Evolutionary conservation across 2,888 invertebrate species (phyloP).

Genomic region (Buathra laborator): DNA sequence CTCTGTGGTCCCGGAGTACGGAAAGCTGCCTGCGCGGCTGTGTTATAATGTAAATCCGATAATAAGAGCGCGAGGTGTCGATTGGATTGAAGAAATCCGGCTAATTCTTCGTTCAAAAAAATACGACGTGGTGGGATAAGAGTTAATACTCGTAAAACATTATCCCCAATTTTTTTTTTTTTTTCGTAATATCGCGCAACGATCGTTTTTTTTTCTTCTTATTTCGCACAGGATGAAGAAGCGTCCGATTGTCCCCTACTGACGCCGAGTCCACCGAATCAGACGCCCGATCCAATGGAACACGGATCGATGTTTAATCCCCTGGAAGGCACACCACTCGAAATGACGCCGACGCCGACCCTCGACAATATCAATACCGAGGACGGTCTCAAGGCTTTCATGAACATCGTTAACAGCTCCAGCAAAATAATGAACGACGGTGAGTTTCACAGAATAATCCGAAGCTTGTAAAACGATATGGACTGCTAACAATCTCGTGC

Average conservation of each 20-base stretch:
- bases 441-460: slow-evolving; percentile 67
- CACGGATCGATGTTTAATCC: slow-evolving; percentile 77
- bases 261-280: slow-evolving; percentile 88
- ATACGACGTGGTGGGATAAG: neutral
- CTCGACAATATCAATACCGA: slow-evolving; percentile 81
- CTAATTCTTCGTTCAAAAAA: slow-evolving; percentile 12
- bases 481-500: neutral
- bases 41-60: neutral
- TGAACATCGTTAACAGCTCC: slow-evolving; percentile 83
- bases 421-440: slow-evolving; percentile 81
- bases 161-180: neutral
- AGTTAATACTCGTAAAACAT: neutral
- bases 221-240: slow-evolving; percentile 86
- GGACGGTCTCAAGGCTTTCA: slow-evolving; percentile 81
- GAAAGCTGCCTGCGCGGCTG: no score
- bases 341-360: slow-evolving; percentile 76
- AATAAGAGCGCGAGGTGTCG: neutral
- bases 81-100: slow-evolving; percentile 12
- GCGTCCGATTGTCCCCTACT: slow-evolving; percentile 89
- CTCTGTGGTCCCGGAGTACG: neutral
- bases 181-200: neutral
- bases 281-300: slow-evolving; percentile 78
- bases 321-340: slow-evolving; percentile 77
- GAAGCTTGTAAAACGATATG: neutral
- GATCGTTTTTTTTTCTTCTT: neutral